Conservation (phyloP, 2,113 vertebrate genomes). For the Setophaga kirtlandii region DNA sequence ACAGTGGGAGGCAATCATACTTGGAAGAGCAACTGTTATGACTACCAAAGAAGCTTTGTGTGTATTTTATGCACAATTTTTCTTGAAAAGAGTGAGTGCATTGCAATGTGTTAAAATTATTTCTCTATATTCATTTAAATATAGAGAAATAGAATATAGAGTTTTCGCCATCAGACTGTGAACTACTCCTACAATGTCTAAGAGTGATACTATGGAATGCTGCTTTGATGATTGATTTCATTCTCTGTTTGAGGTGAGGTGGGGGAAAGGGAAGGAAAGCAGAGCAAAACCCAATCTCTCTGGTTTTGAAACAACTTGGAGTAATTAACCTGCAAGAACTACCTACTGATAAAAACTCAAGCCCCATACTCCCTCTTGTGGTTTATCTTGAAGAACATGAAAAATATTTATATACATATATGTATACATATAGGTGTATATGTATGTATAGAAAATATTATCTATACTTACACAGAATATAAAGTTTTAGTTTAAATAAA, state of each 20-base stretch:
- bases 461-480: background rate
- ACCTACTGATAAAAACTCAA: background rate
- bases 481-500: background rate
- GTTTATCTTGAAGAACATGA: background rate
- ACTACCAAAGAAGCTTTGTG: background rate
- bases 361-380: conserved; percentile 55
- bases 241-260: background rate
- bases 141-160: too few relatives aligned
- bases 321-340: background rate
- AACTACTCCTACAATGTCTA: background rate
- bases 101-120: background rate
- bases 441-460: background rate
- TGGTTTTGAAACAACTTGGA: background rate
- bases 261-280: background rate
- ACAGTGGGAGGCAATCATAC: background rate
- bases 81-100: background rate
- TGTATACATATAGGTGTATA: too few relatives aligned
- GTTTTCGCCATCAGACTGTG: background rate
- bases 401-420: background rate
- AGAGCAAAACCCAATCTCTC: background rate
- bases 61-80: background rate
- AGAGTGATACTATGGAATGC: background rate
- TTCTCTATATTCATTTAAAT: background rate
- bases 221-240: background rate
- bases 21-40: background rate